These are phyloP conservation scores for Eulacestoma nigropectus DNA, from an alignment of 2,113 vertebrate genomes.

Conservation along the genomic window DNA sequence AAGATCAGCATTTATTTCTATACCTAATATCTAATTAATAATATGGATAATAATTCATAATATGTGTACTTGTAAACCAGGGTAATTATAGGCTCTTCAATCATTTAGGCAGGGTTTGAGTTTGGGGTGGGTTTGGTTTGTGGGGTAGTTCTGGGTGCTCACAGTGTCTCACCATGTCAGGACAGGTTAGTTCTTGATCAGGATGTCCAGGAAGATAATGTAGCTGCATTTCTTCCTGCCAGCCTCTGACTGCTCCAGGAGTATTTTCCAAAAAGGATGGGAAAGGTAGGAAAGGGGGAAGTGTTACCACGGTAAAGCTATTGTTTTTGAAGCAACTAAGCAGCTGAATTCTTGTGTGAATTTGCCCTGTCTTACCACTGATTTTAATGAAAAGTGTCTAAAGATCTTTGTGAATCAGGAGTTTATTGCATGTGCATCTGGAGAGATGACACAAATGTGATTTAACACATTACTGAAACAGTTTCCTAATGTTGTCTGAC, in stretches of 20 bases:
- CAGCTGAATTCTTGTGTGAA: neutral
- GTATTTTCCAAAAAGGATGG: neutral
- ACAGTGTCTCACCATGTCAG: fast-evolving
- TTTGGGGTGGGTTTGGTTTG: neutral
- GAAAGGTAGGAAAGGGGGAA: neutral
- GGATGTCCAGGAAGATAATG: neutral
- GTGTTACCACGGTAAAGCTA: neutral
- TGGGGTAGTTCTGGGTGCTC: neutral
- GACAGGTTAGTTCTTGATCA: neutral
- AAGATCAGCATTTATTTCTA: neutral
- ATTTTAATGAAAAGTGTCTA: neutral
- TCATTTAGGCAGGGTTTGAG: neutral
- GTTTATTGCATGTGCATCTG: neutral
- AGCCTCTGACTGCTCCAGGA: neutral
- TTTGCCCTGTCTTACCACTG: neutral
- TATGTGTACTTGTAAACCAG: neutral
- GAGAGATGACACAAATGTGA: neutral
- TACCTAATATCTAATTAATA: neutral
- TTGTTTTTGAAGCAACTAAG: neutral
- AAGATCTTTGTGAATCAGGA: neutral
- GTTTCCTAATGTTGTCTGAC: neutral
- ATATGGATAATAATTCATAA: too few relatives aligned
- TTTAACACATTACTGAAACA: neutral
- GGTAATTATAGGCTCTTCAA: neutral
- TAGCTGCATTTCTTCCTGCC: neutral